Evolutionary conservation across 2,888 invertebrate genomes (phyloP).

Genomic region (Cataglyphis rosenhaueri): DNA sequence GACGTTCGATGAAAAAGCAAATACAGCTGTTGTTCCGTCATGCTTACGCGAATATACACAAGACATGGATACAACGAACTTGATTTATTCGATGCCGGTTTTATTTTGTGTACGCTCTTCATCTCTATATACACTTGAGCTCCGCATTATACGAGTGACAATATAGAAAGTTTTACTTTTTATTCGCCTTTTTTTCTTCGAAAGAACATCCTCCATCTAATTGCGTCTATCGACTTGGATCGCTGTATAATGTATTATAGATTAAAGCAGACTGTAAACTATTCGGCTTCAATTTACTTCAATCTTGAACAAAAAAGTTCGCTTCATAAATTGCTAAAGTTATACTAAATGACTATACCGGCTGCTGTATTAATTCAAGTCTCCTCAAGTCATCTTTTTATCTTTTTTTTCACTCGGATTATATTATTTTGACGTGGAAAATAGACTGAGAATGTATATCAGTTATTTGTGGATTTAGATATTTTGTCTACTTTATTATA

Average conservation of each 20-base stretch:
- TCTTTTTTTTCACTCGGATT: not conserved
- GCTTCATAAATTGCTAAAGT: conserved; percentile 36
- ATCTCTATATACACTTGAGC: not conserved
- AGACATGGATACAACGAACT: conserved; percentile 1
- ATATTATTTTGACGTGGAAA: conserved; percentile 32
- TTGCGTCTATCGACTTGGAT: conserved; percentile 25
- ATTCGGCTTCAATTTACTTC: not conserved
- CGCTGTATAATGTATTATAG: conserved; percentile 6
- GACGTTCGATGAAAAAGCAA: conserved; percentile 31
- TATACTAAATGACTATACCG: conserved; percentile 10
- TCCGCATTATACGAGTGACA: conserved; percentile 17
- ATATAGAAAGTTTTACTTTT: conserved; percentile 24
- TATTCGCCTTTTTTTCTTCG: not conserved
- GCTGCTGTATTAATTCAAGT: conserved; percentile 28
- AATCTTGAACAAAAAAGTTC: conserved; percentile 40
- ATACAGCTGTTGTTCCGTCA: conserved; percentile 9
- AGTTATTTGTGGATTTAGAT: not conserved
- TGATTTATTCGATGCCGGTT: conserved; percentile 45
- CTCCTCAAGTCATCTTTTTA: conserved; percentile 10
- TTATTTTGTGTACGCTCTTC: conserved; percentile 21
- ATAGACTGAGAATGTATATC: not conserved
- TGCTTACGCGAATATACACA: conserved; percentile 6
- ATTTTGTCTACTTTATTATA: not conserved
- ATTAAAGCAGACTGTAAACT: not conserved
- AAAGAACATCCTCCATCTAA: conserved; percentile 31